These are phyloP conservation scores for Limnephilus lunatus DNA, from an alignment of 2,888 invertebrate species.

Conservation along the genomic window DNA sequence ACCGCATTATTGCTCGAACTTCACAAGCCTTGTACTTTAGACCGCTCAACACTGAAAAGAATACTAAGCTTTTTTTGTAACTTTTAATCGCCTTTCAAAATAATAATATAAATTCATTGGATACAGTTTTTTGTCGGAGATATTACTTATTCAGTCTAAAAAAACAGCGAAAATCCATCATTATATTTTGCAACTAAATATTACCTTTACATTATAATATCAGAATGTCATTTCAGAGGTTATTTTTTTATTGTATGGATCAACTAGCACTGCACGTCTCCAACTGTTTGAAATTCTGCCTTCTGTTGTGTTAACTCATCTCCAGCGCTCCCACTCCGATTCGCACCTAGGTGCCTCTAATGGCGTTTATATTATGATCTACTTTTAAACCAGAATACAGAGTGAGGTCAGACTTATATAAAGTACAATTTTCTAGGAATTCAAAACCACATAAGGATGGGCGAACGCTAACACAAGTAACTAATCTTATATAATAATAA, in stretches of 20 bases:
- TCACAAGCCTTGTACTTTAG: not conserved
- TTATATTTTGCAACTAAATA: not conserved
- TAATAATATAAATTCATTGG: not conserved
- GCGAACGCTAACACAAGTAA: not conserved
- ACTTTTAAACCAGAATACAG: not conserved
- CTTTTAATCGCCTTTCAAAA: not conserved
- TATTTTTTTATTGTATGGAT: not conserved
- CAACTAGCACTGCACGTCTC: not conserved
- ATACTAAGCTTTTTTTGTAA: not conserved
- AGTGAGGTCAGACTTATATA: not conserved
- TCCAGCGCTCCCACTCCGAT: not conserved
- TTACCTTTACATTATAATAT: not conserved
- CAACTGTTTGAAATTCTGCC: not conserved
- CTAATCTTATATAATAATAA: too few species aligned
- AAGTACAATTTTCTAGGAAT: not conserved
- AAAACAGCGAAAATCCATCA: not conserved
- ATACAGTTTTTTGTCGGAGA: not conserved
- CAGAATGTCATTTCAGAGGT: not conserved
- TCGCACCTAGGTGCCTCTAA: not conserved
- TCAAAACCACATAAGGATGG: not conserved
- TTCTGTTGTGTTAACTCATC: not conserved
- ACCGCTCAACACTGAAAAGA: not conserved
- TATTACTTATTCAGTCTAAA: not conserved
- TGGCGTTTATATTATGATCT: slow-evolving; percentile 23
- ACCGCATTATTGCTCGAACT: not conserved